Conservation (phyloP, 2,113 vertebrate species). For the Chaenocephalus aceratus region DNA sequence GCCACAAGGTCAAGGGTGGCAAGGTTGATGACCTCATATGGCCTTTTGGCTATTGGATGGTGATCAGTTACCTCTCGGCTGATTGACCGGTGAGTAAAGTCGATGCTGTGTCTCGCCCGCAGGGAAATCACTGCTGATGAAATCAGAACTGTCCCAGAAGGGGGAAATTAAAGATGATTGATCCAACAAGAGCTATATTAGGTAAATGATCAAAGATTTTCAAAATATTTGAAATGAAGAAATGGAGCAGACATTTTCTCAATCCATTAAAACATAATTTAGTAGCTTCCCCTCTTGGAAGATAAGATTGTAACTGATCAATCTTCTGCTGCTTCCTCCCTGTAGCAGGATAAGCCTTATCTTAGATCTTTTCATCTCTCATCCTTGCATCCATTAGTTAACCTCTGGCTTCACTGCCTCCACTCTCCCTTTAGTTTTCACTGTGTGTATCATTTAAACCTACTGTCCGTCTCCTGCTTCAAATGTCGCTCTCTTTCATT, state of each 20-base stretch:
- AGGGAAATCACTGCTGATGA: conserved; percentile 66
- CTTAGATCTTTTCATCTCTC: background rate
- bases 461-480: background rate
- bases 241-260: background rate
- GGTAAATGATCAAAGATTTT: conserved; percentile 11
- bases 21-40: conserved; percentile 55
- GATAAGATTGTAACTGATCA: background rate
- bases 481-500: conserved; percentile 1
- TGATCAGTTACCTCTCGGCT: conserved; percentile 58
- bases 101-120: conserved; percentile 45
- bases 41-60: conserved; percentile 52
- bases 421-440: background rate
- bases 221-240: conserved; percentile 19
- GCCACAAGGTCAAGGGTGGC: conserved; percentile 47
- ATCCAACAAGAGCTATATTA: conserved; percentile 16
- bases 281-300: background rate
- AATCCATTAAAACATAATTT: background rate
- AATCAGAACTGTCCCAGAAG: conserved; percentile 44
- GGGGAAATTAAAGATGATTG: conserved; percentile 15
- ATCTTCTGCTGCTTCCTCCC: background rate
- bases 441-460: conserved; percentile 7
- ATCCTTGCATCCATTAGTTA: conserved; percentile 9
- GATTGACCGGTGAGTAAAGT: conserved; percentile 61
- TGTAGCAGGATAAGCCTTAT: conserved; percentile 2
- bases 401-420: background rate